Base-by-base conservation (phyloP, 2,797 vertebrate species). In the Chelon auratus region DNA sequence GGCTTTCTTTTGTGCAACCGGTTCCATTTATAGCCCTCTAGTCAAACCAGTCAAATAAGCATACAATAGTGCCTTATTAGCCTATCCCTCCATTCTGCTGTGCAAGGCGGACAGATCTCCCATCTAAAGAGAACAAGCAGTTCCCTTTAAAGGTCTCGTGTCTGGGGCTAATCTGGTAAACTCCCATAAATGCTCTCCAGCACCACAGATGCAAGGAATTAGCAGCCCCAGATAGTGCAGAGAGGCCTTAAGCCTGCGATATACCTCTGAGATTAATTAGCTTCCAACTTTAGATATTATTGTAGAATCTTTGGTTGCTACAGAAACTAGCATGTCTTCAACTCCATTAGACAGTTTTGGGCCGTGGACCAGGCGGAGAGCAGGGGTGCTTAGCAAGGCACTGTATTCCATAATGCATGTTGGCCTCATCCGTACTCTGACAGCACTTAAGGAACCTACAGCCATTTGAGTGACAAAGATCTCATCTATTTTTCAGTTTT, bases 401-500 rank as follows among this genome's bases (percentile, higher is more conserved):
- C 82, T 55, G 80, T 90, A 84, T 87, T 93, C 88, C 90, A 94
- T 94, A 92, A 94, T 95, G 91, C 89, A 95, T 94, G 92, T 82
- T 81, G 89, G 90, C 92, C 87, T 92, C 92, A 88, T 91, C 87
- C 85, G 56, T 83, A 76, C 88, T 87, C 90, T 91, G 91, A 92
- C 91, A 93, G 93, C 91, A 92, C 92, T 94, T 92, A 93, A 92
- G 89, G 89, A 94, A 92, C 91, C 90, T 92, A 89, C 90, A 91
- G 89, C 91, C 89, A 92, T 94, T 94, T 93, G 93, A 94, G 94
- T 93, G 92, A 94, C 94, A 94, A 95, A 94, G 91, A 93, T 92
- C 93, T 94, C 93, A 94, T 95, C 92, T 90, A 93, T 94, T 93
- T 94, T 94, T 95, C 86, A 95, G 92, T 91, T 90, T 89, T 91